Conservation (phyloP, 2,888 invertebrate species). For the Agrotis segetum region DNA sequence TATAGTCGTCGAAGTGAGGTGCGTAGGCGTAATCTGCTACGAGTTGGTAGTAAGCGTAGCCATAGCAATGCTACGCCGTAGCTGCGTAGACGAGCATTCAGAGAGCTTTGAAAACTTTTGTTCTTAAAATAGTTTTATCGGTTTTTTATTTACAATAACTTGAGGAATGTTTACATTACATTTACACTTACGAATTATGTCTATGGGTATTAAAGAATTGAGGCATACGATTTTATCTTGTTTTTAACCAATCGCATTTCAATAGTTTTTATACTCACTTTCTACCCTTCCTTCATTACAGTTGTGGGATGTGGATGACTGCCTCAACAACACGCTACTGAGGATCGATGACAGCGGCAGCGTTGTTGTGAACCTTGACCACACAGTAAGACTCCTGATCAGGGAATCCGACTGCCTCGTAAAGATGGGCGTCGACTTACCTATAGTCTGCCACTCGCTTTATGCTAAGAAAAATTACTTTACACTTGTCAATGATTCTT, state of each 20-base stretch:
- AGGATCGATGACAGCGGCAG: conserved; percentile 92
- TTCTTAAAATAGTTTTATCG: neutral
- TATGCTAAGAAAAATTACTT: conserved; percentile 95
- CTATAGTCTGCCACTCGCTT: conserved; percentile 95
- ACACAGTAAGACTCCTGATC: conserved; percentile 94
- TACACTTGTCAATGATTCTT: conserved; percentile 93
- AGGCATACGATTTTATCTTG: neutral
- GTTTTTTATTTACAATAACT: too few species aligned
- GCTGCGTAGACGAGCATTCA: conserved; percentile 8
- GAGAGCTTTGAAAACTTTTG: neutral
- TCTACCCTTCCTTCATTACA: conserved; percentile 68
- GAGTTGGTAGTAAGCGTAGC: conserved; percentile 39
- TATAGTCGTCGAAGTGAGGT: neutral
- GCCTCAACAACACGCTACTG: conserved; percentile 92
- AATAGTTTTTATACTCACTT: neutral
- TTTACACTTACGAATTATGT: neutral
- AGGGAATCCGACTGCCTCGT: conserved; percentile 96
- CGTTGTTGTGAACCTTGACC: conserved; percentile 94
- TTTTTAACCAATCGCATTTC: neutral
- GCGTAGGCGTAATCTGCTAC: conserved; percentile 25
- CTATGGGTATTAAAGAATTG: neutral
- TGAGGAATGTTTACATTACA: too few species aligned
- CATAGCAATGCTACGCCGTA: conserved; percentile 27
- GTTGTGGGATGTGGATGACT: conserved; percentile 93
- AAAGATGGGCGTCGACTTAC: conserved; percentile 95